These are phyloP conservation scores for Myodes glareolus DNA, from an alignment of 2,113 vertebrate species.

Conservation along the genomic window DNA sequence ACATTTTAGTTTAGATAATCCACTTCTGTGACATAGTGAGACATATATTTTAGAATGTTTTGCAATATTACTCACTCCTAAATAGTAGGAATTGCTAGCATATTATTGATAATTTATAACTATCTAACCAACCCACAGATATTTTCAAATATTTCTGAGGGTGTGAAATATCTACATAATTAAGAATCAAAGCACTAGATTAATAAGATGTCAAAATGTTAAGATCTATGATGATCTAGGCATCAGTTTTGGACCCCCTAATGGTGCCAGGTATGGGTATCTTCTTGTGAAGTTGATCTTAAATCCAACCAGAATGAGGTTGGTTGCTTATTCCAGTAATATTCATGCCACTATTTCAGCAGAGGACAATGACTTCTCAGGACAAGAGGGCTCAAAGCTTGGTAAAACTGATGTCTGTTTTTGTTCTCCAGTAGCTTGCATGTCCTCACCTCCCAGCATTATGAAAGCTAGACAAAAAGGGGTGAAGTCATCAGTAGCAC, in stretches of 20 bases:
- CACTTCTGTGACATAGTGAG: not conserved
- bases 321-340: not conserved
- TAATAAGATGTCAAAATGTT: not conserved
- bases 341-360: not conserved
- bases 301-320: not conserved
- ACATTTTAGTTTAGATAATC: not conserved
- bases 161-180: not conserved
- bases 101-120: not conserved
- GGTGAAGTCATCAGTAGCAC: not conserved
- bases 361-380: not conserved
- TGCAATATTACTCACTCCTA: not conserved
- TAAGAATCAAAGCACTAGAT: not conserved
- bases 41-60: not conserved
- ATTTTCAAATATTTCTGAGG: not conserved
- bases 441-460: not conserved
- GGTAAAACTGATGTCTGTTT: not conserved
- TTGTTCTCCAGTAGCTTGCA: not conserved
- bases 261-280: not conserved
- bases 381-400: not conserved
- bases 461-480: not conserved
- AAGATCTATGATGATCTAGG: not conserved
- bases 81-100: not conserved
- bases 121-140: not conserved
- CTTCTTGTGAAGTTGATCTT: not conserved
- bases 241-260: not conserved